Evolutionary conservation across 1,140 invertebrate genomes (phyloP).

Genomic region (Papilio aristodemus): DNA sequence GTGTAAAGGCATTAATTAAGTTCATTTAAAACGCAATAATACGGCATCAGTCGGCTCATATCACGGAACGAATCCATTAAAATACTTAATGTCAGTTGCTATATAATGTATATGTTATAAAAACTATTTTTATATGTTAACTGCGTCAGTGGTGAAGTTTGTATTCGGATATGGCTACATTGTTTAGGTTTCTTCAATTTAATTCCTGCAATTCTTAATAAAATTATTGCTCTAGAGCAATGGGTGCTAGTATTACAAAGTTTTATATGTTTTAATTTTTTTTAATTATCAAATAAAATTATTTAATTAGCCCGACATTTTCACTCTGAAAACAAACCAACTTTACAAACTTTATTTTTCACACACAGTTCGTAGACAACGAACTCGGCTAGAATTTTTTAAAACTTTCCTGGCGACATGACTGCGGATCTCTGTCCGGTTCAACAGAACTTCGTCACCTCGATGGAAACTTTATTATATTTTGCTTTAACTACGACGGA

Average conservation of each 20-base stretch:
- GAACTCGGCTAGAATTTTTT: slow-evolving; percentile 21
- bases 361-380: slow-evolving; percentile 8
- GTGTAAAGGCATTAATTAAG: slow-evolving; percentile 4
- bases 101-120: too few species aligned
- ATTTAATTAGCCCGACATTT: background rate
- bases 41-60: background rate
- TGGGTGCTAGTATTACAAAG: too few species aligned
- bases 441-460: slow-evolving; percentile 18
- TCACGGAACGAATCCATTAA: background rate
- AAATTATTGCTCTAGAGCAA: too few species aligned
- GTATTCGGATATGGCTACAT: too few species aligned
- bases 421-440: slow-evolving; percentile 12
- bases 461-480: background rate
- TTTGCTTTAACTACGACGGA: background rate
- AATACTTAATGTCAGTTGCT: background rate
- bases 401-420: slow-evolving; percentile 27
- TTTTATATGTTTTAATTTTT: too few species aligned
- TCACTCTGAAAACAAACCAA: background rate
- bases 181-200: too few species aligned
- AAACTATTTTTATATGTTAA: too few species aligned
- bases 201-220: too few species aligned
- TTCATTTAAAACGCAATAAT: background rate
- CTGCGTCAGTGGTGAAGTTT: too few species aligned
- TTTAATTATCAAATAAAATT: background rate
- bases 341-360: slow-evolving; percentile 18